Evolutionary conservation across 2,113 vertebrate genomes (phyloP), one percentile per base, ranked within the genome.

Genomic region (Apaloderma vittatum): DNA sequence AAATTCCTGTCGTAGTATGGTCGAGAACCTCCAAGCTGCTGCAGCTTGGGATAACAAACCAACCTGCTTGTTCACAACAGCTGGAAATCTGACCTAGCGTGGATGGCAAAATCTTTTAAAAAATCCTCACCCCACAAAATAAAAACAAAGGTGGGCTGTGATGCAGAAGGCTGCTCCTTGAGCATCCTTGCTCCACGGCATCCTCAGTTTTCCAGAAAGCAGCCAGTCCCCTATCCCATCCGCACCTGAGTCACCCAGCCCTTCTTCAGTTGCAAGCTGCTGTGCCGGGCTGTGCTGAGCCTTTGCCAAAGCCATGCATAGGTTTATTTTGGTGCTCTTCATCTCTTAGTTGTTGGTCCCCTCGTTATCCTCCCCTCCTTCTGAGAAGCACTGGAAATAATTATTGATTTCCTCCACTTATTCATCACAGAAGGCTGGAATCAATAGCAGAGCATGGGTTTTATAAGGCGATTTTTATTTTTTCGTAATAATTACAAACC

Each of bases 361-460:
- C 34, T 48, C 4, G 3, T 68, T 70, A 58, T 51, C 57, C 40
- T 88, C 58, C 55, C 15, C 26, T 84, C 78, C 88, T 4, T 16
- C 58, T 1, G 8, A 77, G 70, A 54, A 67, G 54, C 72, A 23
- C 36, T 17, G 61, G 48, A 12, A 43, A 45, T 88, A 81, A 90
- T 96, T 93, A 87, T 30, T 82, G 86, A 76, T 94, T 96, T 89
- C 66, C 51, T 91, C n/a, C 36, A 20, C 71, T 95, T 91, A 71
- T 52, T 57, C 54, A 71, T 66, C 73, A 13, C 40, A 15, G 70
- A 52, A 62, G 61, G 51, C 19, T 81, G 66, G 66, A 89, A 88
- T 87, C 73, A 91, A 91, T 48, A 59, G 70, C 37, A 8, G 29
- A n/a, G 52, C 3, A 6, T 6, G 12, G 78, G 63, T 66, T 77